phyloP scores from a whole-genome alignment of 2,888 invertebrate species.

The Caenorhabditis plicata region DNA sequence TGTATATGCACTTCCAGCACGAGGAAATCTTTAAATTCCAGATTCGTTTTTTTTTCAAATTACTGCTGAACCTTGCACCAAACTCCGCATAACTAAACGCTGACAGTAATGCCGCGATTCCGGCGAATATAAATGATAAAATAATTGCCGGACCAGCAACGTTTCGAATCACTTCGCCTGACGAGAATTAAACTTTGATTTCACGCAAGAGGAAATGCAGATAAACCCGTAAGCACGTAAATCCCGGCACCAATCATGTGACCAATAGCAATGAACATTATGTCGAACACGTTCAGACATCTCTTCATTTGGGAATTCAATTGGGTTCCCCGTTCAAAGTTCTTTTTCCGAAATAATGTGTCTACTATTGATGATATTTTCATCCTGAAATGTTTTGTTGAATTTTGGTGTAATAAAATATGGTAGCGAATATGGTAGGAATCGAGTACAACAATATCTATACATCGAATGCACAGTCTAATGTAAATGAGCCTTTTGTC shows the following conservation, averaged over 20 bases:
- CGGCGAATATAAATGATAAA: conserved; percentile 78
- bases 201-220: too few species aligned
- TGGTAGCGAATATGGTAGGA: too few species aligned
- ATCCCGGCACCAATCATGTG: conserved; percentile 50
- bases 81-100: conserved; percentile 73
- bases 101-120: conserved; percentile 80
- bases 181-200: too few species aligned
- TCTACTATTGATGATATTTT: too few species aligned
- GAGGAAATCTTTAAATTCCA: conserved; percentile 72
- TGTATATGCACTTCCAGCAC: conserved; percentile 76
- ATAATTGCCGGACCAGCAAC: conserved; percentile 89
- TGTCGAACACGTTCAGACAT: conserved; percentile 35
- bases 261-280: conserved; percentile 41
- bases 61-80: conserved; percentile 62
- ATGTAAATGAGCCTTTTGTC: too few species aligned
- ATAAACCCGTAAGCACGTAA: conserved; percentile 40
- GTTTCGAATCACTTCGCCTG: conserved; percentile 79
- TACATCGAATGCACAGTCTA: too few species aligned
- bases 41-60: background rate
- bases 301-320: conserved; percentile 30
- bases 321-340: conserved; percentile 13
- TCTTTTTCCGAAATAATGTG: conserved; percentile 11
- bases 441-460: too few species aligned
- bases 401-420: too few species aligned
- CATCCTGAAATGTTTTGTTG: too few species aligned